Base-by-base conservation (phyloP, 2,797 vertebrate genomes). In the Coregonus ussuriensis region DNA sequence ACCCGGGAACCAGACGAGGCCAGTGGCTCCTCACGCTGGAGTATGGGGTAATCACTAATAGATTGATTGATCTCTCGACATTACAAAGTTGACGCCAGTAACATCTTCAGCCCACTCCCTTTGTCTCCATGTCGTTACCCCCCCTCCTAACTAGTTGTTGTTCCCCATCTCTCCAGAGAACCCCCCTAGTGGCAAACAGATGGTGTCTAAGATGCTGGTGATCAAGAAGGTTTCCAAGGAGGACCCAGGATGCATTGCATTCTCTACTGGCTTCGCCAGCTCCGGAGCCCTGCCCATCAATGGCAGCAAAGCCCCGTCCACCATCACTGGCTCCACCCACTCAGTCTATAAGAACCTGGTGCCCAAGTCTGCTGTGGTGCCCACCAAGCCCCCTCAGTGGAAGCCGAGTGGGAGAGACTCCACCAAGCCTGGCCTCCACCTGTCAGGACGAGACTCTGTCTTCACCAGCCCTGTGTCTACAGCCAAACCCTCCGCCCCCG, bases 171-270 rank as follows among this genome's bases (percentile, higher is more conserved):
- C 68, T 85, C 74, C 91, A 99, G 98, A 99, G 95, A 99, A 99
- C 77, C 98, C 98, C 86, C 98, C 98, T 77, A 98, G 96, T 95
- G 96, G 98, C 94, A 99, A 99, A 94, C 98, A 97, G 94, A 94
- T 96, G 90, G 91, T 94, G 88, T 97, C 97, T 82, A 99, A 99
- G 94, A 99, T 99, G 97, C 95, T 99, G 95, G 96, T 99, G 90
- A 99, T 99, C 96, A 99, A 99, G 95, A 99, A 99, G 93, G 92
- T 97, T 93, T 98, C 97, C 87, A 99, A 97, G 95, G 98, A 99
- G 89, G 98, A 99, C 92, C 92, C 97, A 25, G 59, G 59, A 92
- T 94, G 96, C 33, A 95, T 96, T 18, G 95, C 97, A 82, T 99
- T 99, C 93, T 98, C 96, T 75, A 97, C 98, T 83, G 96, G 97